Base-by-base conservation (phyloP, 2,113 vertebrate genomes). In the Lonchura striata region DNA sequence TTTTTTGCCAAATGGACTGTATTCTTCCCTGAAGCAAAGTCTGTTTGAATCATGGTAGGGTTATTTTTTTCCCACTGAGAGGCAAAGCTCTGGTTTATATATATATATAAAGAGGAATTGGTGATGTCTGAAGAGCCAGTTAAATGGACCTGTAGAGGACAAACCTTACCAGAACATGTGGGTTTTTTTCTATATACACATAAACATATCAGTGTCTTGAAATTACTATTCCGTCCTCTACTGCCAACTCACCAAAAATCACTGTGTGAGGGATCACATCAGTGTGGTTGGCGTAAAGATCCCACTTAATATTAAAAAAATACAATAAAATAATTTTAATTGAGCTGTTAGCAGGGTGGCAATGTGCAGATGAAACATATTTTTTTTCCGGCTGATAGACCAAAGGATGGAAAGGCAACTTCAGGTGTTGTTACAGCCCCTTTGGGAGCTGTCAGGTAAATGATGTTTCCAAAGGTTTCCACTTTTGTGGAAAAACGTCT, bases 141-240 rank as follows among this genome's bases (percentile, higher is more conserved):
- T 78, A 61, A 49, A 22, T 27, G 14, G 23, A 39, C 5, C 15
- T 33, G 16, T 35, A 37, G 47, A 50, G 15, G 39, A 42, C 72
- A 72, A 3, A 52, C 16, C 18, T 69, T n/a, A 24, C 47, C 28
- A 65, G 37, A 64, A 50, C 9, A 42, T 5, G 3, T 76, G 12
- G 22, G 2, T 19, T 39, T 68, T 77, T 70, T 46, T 5, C 17
- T 24, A 5, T 19, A 11, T 10, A 4, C 15, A 4, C 2, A 30
- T 9, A 50, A 69, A 49, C 7, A 22, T 4, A 1, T 1, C n/a
- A 24, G 0, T 33, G 10, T 61, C 3, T 2, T 50, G 28, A 71
- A 57, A 42, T 59, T 71, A 31, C 11, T 52, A 4, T 49, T 52
- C 27, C 10, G 4, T 85, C 11, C 14, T 83, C 22, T 65, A 28